Evolutionary conservation across 2,888 invertebrate species (phyloP).

Genomic region (Drosophila lutescens): DNA sequence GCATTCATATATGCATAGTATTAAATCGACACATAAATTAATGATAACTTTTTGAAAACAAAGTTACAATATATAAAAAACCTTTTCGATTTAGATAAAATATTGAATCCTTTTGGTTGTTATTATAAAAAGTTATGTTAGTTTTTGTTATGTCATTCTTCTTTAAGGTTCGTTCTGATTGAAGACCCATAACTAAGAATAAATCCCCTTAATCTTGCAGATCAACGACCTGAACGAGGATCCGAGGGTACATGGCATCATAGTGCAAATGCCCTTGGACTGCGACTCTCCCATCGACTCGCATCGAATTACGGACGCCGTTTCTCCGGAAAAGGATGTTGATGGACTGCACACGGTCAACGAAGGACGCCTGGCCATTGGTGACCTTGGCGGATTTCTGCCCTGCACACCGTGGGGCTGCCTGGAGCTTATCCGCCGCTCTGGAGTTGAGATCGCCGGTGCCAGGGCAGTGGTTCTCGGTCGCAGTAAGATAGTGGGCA

Average conservation of each 20-base stretch:
- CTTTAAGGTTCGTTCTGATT: neutral
- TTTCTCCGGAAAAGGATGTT: constrained; percentile 96
- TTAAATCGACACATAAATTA: too few relatives aligned
- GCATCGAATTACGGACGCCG: constrained; percentile 93
- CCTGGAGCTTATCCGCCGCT: constrained; percentile 90
- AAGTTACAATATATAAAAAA: too few relatives aligned
- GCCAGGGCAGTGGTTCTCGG: constrained; percentile 96
- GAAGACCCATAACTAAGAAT: too few relatives aligned
- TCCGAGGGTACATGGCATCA: constrained; percentile 95
- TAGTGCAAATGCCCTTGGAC: constrained; percentile 98
- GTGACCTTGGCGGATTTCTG: constrained; percentile 94
- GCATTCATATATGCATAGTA: too few relatives aligned
- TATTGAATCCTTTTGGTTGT: too few relatives aligned
- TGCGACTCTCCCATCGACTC: constrained; percentile 92
- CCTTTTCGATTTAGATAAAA: too few relatives aligned
- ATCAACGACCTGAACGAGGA: constrained; percentile 90
- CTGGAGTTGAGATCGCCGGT: constrained; percentile 91
- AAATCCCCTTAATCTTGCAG: constrained; percentile 48
- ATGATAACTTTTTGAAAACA: too few relatives aligned
- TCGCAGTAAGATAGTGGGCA: constrained; percentile 98
- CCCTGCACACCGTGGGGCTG: constrained; percentile 99
- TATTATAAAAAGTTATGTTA: too few relatives aligned
- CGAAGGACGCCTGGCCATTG: constrained; percentile 95
- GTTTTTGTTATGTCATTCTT: neutral
- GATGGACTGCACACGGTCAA: constrained; percentile 97